Evolutionary conservation across 2,888 invertebrate genomes (phyloP), one percentile per base, ranked within the genome.

Genomic region (Chydorus sphaericus): DNA sequence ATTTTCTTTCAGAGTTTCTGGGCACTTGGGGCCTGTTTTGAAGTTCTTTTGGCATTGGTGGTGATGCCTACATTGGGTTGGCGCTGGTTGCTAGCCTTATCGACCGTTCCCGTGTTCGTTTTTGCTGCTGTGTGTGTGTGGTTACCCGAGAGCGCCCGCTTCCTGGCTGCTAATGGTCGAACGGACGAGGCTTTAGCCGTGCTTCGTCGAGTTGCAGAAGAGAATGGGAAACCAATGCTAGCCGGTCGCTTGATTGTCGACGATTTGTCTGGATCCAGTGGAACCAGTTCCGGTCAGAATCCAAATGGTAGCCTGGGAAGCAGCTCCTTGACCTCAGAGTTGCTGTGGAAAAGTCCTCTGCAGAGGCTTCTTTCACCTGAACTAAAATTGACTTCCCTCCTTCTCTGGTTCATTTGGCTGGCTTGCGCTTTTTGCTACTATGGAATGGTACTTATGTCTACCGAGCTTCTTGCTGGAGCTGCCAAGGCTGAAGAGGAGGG

Each of bases 381-480:
- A 61, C 74, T 91, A 60, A 75, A 86, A 65, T 77, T 78, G 61
- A 93, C 93, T 3, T 92, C 92, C 11, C 67, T 91, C 23, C 72
- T 93, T 18, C 74, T 94, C 3, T 93, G 93, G 93, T 81, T 92
- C 63, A 91, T 94, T 64, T 94, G 93, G 89, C 83, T 89, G 78
- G 79, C 86, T 0, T 91, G 91, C 69, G 90, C 93, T 1, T 93
- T 94, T 73, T 89, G 90, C 68, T 94, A 94, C 70, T 94, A 94
- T 68, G 93, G 94, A 0, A 77, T 93, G 36, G 93, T 94, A 7
- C 71, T 94, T 57, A 88, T 94, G 84, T 92, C 93, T 1, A 94
- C 93, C 0, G 92, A 93, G 68, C 70, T 93, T 55, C 88, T 92
- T 70, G 37, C 49, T 16, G 20, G 48, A 10, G 29, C 49, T 26